Evolutionary conservation across 1,140 invertebrate genomes (phyloP).

Genomic region (Monochamus saltuarius): DNA sequence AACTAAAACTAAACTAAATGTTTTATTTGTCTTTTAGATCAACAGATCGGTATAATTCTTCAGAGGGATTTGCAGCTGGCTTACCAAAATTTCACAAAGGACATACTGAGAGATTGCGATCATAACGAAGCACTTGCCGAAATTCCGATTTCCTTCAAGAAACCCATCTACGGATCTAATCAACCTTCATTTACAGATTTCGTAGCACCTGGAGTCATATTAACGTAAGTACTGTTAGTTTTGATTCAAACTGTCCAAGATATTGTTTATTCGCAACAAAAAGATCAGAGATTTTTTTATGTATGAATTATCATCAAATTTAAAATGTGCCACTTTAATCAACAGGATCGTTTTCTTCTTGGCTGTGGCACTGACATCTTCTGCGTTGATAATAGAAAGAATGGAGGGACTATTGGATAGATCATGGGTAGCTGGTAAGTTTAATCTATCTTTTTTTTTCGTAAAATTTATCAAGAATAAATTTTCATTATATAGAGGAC

Average conservation of each 20-base stretch:
- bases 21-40: conserved; percentile 79
- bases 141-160: conserved; percentile 74
- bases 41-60: conserved; percentile 84
- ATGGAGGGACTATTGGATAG: conserved; percentile 84
- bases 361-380: conserved; percentile 88
- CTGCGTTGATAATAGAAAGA: conserved; percentile 86
- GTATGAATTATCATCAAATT: not conserved
- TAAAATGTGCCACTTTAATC: conserved; percentile 3
- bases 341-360: conserved; percentile 90
- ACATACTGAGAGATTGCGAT: conserved; percentile 66
- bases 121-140: conserved; percentile 69
- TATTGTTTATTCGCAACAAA: too few relatives aligned
- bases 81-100: conserved; percentile 71
- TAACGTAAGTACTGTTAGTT: conserved; percentile 67
- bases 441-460: conserved; percentile 35
- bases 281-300: not conserved
- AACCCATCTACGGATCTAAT: conserved; percentile 84
- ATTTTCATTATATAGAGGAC: too few relatives aligned
- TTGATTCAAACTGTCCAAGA: too few relatives aligned
- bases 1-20: too few relatives aligned
- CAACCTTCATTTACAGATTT: conserved; percentile 91
- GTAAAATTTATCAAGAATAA: too few relatives aligned
- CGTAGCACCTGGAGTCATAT: conserved; percentile 89
- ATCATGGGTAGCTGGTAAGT: conserved; percentile 70
- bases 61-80: conserved; percentile 72